These are phyloP conservation scores for Martes martes DNA, from an alignment of 2,113 vertebrate genomes.

Conservation along the genomic window DNA sequence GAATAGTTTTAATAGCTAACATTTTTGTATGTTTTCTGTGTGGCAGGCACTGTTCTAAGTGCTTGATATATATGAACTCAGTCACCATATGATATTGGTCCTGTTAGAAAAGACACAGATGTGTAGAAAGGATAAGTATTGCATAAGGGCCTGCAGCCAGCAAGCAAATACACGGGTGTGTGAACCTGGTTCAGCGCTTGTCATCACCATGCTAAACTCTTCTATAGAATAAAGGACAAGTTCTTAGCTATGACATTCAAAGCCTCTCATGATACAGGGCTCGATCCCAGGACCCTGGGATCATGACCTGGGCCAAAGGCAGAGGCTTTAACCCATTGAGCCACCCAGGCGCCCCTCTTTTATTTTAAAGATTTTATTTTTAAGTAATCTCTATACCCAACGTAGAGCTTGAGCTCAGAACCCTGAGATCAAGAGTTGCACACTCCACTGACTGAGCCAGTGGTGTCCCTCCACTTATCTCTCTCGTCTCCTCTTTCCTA, in stretches of 20 bases:
- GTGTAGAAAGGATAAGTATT: background rate
- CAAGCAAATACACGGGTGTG: background rate
- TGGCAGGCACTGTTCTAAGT: background rate
- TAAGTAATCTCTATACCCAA: background rate
- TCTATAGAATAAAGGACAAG: background rate
- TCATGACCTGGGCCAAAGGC: too few species aligned
- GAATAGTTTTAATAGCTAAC: background rate
- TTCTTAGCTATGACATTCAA: background rate
- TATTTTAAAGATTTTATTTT: background rate
- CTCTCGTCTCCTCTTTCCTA: background rate
- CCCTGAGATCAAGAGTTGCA: background rate
- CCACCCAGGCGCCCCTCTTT: too few species aligned
- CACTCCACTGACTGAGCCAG: background rate
- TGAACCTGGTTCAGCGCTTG: background rate
- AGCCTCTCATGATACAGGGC: background rate
- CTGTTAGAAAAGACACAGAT: background rate
- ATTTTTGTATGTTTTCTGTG: background rate
- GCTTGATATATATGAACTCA: background rate
- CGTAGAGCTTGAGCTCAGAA: background rate
- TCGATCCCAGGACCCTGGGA: too few species aligned
- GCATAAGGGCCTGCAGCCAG: background rate
- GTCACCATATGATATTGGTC: background rate
- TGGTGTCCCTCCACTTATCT: background rate
- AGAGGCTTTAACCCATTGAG: too few species aligned
- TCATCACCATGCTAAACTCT: background rate